phyloP scores from a whole-genome alignment of 1,140 invertebrate genomes.

The Diorhabda elongata region DNA sequence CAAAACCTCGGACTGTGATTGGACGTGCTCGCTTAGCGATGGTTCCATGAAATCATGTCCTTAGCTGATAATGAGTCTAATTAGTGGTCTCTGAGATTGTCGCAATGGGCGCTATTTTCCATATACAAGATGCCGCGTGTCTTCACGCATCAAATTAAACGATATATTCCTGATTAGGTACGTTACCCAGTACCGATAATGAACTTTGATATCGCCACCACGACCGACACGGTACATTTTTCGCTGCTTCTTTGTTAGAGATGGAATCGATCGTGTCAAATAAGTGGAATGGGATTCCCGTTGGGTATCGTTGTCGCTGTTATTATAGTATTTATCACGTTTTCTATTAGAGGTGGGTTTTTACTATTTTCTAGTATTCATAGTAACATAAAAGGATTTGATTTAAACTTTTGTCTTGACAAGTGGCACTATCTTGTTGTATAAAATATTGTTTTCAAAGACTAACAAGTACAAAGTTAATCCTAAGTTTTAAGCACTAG shows the following conservation, averaged over 20 bases:
- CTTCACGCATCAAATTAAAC: slow-evolving; percentile 36
- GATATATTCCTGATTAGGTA: slow-evolving; percentile 36
- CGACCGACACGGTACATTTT: slow-evolving; percentile 9
- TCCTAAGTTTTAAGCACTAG: not conserved
- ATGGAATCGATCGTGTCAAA: not conserved
- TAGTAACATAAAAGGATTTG: not conserved
- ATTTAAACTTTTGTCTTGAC: not conserved
- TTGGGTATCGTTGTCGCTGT: not conserved
- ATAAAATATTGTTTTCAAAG: no score
- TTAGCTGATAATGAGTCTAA: slow-evolving; percentile 43
- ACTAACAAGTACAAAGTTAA: no score
- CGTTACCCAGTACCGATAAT: slow-evolving; percentile 15
- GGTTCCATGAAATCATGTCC: slow-evolving; percentile 41
- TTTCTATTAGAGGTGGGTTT: not conserved
- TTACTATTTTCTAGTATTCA: not conserved
- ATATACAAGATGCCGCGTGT: slow-evolving; percentile 37
- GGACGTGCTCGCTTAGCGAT: slow-evolving; percentile 28
- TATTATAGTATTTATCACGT: not conserved
- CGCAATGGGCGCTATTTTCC: slow-evolving; percentile 44
- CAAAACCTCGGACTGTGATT: slow-evolving; percentile 32
- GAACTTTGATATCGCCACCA: slow-evolving; percentile 20
- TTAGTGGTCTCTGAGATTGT: slow-evolving; percentile 44
- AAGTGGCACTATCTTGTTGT: no score
- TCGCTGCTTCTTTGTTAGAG: slow-evolving; percentile 6
- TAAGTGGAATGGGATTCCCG: not conserved